Conservation (phyloP, 1,140 invertebrate genomes). For the Drosophila santomea region DNA sequence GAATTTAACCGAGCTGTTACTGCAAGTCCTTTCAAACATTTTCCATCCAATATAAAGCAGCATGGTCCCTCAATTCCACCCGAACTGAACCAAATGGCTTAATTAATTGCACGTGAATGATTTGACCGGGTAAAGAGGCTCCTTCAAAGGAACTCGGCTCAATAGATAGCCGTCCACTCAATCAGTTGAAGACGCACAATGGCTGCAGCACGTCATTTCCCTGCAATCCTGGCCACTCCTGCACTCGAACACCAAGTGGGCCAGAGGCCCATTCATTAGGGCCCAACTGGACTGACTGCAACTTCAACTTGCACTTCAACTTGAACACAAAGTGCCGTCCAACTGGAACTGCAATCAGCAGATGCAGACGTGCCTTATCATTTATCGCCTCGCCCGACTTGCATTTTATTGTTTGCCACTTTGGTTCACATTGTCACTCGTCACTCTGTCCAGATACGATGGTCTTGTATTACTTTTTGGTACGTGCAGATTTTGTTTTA, state of each 20-base stretch:
- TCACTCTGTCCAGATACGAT: slow-evolving; percentile 24
- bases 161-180: slow-evolving; percentile 40
- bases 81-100: slow-evolving; percentile 40
- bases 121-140: not conserved
- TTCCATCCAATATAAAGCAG: not conserved
- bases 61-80: not conserved
- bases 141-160: slow-evolving; percentile 12
- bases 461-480: slow-evolving; percentile 38
- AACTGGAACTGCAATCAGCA: slow-evolving; percentile 43
- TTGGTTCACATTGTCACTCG: slow-evolving; percentile 58
- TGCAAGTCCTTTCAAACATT: not conserved
- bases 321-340: slow-evolving; percentile 26
- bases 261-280: slow-evolving; percentile 46
- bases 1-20: not conserved
- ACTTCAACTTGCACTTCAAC: slow-evolving; percentile 18
- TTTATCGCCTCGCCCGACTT: slow-evolving; percentile 64
- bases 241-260: slow-evolving; percentile 44
- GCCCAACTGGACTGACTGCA: slow-evolving; percentile 8
- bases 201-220: slow-evolving; percentile 31
- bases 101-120: slow-evolving; percentile 46
- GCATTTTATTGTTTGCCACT: slow-evolving; percentile 76
- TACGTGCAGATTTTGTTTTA: slow-evolving; percentile 58
- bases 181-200: slow-evolving; percentile 43
- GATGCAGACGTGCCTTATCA: slow-evolving; percentile 69
- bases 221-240: slow-evolving; percentile 35